phyloP scores from a whole-genome alignment of 2,797 vertebrate genomes.

The Phrynocephalus vlangalii region DNA sequence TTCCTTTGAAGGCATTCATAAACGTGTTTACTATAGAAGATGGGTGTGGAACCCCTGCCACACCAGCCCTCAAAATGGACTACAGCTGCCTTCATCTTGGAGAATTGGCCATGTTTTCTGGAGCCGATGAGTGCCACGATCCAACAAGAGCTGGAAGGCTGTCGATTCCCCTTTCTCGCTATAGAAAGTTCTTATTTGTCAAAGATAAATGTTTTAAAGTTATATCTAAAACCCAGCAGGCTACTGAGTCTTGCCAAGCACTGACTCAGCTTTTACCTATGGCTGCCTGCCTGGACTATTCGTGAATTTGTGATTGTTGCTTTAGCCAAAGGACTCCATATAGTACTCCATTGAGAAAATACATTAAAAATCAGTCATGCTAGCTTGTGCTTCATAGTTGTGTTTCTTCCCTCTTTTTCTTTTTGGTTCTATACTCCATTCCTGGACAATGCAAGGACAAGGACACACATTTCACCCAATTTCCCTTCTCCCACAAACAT shows the following conservation, averaged over 20 bases:
- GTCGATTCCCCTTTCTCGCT: neutral
- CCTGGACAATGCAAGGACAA: neutral
- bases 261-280: neutral
- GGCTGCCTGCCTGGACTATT: too few species aligned
- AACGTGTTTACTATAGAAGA: neutral
- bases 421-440: neutral
- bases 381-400: neutral
- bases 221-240: neutral
- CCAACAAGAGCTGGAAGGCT: neutral
- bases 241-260: neutral
- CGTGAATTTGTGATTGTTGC: neutral
- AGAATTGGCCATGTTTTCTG: neutral
- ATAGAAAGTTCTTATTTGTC: neutral
- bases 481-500: neutral
- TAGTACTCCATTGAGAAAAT: neutral
- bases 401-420: neutral
- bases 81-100: neutral
- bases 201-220: neutral
- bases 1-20: too few species aligned
- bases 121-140: neutral
- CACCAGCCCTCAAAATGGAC: neutral
- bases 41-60: neutral
- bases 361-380: neutral
- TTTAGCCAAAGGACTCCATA: too few species aligned
- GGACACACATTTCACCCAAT: neutral